Evolutionary conservation across 2,113 vertebrate genomes (phyloP).

Genomic region (Calonectris borealis): DNA sequence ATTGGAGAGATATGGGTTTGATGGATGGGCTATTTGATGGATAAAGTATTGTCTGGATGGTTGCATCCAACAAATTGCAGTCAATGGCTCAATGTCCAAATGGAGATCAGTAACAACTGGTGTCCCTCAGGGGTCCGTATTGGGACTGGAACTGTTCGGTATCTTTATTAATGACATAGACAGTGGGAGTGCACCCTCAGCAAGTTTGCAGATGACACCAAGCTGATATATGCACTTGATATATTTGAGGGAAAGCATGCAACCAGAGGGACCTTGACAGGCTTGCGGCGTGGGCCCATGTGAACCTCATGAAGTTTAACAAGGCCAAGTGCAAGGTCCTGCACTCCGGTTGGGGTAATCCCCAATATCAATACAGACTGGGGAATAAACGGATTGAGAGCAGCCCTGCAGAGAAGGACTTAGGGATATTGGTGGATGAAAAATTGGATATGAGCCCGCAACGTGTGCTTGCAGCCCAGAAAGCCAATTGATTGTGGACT

Average conservation of each 20-base stretch:
- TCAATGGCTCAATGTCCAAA: neutral
- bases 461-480: neutral
- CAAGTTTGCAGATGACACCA: neutral
- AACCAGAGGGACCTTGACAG: neutral
- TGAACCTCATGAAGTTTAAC: neutral
- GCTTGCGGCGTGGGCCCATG: neutral
- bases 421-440: neutral
- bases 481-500: neutral
- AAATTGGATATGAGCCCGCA: neutral
- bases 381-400: neutral
- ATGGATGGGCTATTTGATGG: neutral
- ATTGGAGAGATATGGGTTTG: neutral
- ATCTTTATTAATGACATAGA: neutral
- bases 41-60: neutral
- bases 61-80: neutral
- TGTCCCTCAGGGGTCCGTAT: fast-evolving
- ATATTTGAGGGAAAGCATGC: neutral
- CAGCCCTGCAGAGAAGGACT: neutral
- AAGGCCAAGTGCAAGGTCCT: neutral
- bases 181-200: neutral
- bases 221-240: neutral
- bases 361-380: too few species aligned
- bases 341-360: neutral
- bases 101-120: neutral
- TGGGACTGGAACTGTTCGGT: neutral